Conservation (phyloP, 2,797 vertebrate species). For the Chelon auratus region DNA sequence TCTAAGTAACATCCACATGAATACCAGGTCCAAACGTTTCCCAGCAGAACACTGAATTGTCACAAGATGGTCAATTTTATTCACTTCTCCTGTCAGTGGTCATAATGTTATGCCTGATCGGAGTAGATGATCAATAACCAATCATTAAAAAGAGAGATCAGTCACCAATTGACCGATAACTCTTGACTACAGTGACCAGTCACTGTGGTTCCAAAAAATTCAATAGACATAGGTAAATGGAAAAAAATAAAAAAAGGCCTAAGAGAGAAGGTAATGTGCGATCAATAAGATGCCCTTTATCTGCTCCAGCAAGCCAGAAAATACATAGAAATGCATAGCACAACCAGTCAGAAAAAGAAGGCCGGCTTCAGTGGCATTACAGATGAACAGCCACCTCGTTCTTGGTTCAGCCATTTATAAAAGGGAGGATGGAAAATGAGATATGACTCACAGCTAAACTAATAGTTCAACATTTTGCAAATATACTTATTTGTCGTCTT, state of each 20-base stretch:
- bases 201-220: constrained; percentile 4
- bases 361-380: no score
- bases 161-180: background rate
- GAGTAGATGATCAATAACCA: no score
- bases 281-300: constrained; percentile 5
- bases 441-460: no score
- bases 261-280: background rate
- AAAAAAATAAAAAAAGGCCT: background rate
- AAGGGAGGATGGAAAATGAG: background rate
- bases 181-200: background rate
- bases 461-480: no score
- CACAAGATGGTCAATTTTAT: no score
- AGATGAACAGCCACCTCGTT: background rate
- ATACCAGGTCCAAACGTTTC: no score
- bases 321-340: background rate
- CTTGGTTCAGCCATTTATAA: background rate
- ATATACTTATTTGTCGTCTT: no score
- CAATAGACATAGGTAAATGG: background rate
- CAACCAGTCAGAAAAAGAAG: background rate
- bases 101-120: no score
- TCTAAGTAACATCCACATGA: no score
- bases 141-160: background rate
- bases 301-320: background rate
- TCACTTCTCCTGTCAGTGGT: no score
- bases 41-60: no score